Evolutionary conservation across 2,797 vertebrate species (phyloP).

Genomic region (Discoglossus pictus): DNA sequence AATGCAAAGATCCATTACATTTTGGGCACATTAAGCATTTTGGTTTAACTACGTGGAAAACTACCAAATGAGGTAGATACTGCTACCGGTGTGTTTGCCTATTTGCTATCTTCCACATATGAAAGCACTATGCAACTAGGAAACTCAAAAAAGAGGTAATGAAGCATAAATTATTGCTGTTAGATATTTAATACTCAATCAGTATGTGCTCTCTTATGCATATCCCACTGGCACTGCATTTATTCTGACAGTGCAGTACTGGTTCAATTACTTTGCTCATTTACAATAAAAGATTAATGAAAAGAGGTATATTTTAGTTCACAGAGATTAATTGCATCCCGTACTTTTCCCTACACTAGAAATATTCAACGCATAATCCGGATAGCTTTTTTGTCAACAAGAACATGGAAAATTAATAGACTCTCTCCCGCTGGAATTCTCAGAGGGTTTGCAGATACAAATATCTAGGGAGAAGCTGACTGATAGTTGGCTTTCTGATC

Average conservation of each 20-base stretch:
- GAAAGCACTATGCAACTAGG: constrained; percentile 70
- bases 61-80: constrained; percentile 55
- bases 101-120: constrained; percentile 60
- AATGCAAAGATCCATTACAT: constrained; percentile 44
- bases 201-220: constrained; percentile 77
- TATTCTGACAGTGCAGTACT: constrained; percentile 77
- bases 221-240: constrained; percentile 79
- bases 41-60: constrained; percentile 56
- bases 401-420: constrained; percentile 87
- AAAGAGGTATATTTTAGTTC: constrained; percentile 88
- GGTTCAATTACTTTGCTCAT: constrained; percentile 82
- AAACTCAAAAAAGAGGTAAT: constrained; percentile 82
- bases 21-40: constrained; percentile 40
- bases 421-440: constrained; percentile 77
- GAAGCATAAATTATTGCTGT: constrained; percentile 81
- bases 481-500: constrained; percentile 66
- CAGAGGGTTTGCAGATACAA: constrained; percentile 66
- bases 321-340: constrained; percentile 88
- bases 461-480: constrained; percentile 69
- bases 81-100: constrained; percentile 36
- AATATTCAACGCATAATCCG: constrained; percentile 86
- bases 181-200: constrained; percentile 86
- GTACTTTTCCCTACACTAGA: constrained; percentile 77
- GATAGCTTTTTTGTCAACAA: constrained; percentile 84
- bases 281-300: constrained; percentile 93